These are phyloP conservation scores for Apostichopus leukothele DNA, from an alignment of 53 echinoderm and acorn worm genomes.

Conservation along the genomic window DNA sequence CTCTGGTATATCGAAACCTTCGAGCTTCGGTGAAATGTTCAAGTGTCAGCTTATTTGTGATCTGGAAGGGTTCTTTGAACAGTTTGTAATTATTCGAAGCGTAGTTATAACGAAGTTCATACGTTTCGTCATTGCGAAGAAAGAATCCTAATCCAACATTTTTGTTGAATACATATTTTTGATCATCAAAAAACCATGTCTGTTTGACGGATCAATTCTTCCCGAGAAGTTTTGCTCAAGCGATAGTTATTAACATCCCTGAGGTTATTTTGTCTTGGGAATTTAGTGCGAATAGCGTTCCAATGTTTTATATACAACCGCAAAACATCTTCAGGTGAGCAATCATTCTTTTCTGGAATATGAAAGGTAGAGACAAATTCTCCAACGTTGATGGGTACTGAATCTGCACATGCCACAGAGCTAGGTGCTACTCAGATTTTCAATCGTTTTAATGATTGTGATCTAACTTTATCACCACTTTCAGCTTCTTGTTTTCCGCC, in stretches of 20 bases:
- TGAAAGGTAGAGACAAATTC: background rate
- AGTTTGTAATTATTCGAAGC: constrained; percentile 49
- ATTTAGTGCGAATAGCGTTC: background rate
- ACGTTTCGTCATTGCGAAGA: constrained; percentile 50
- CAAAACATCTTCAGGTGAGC: constrained; percentile 14
- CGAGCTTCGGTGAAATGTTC: background rate
- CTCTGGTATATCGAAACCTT: background rate
- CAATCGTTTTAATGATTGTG: constrained; percentile 8
- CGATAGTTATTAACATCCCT: constrained; percentile 30
- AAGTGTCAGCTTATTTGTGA: constrained; percentile 11
- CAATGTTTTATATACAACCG: background rate
- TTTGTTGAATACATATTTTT: constrained; percentile 40
- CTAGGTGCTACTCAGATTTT: background rate
- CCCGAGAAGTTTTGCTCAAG: background rate
- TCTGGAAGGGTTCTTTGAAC: background rate
- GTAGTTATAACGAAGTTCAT: constrained; percentile 53
- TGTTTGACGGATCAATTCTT: background rate
- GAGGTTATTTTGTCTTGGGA: constrained; percentile 14
- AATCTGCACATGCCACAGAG: background rate
- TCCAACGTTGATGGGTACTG: constrained; percentile 6
- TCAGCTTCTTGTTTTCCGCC: constrained; percentile 1
- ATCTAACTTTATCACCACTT: background rate
- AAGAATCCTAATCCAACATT: constrained; percentile 57
- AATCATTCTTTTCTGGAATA: background rate
- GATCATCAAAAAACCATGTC: constrained; percentile 20